phyloP scores from a whole-genome alignment of 1,140 invertebrate genomes.

The Hycleus phaleratus region DNA sequence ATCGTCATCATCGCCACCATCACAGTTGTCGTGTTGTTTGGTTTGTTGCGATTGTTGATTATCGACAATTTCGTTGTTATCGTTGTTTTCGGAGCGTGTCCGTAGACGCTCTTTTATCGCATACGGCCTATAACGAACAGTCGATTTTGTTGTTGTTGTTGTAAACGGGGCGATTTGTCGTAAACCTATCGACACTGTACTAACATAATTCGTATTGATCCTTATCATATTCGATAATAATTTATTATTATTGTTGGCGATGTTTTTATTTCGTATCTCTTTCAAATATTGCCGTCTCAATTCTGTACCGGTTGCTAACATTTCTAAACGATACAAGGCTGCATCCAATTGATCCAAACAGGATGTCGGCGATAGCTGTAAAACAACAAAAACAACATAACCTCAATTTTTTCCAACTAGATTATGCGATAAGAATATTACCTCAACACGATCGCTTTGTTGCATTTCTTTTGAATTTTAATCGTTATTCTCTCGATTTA shows the following conservation, averaged over 20 bases:
- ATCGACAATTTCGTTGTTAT: conserved; percentile 42
- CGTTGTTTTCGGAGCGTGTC: conserved; percentile 53
- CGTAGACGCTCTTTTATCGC: conserved; percentile 42
- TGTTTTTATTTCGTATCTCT: conserved; percentile 38
- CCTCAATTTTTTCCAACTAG: too few species aligned
- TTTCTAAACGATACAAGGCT: conserved; percentile 49
- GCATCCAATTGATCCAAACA: conserved; percentile 46
- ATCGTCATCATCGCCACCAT: conserved; percentile 24
- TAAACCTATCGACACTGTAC: conserved; percentile 50
- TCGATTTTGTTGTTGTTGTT: too few species aligned
- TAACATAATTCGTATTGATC: conserved; percentile 47
- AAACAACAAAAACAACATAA: too few species aligned
- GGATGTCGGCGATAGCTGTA: conserved; percentile 1
- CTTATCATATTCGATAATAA: conserved; percentile 41
- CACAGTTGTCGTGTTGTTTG: conserved; percentile 20
- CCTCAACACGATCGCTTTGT: too few species aligned
- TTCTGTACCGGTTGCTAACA: conserved; percentile 49
- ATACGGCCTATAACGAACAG: conserved; percentile 35
- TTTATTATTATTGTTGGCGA: background rate
- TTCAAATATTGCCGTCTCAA: conserved; percentile 47
- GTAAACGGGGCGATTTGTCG: conserved; percentile 31
- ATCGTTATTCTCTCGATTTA: too few species aligned
- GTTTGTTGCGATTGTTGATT: too few species aligned
- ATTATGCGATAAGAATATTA: too few species aligned
- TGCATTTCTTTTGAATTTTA: too few species aligned